Evolutionary conservation across 1,140 invertebrate genomes (phyloP), one percentile per base, ranked within the genome.

Genomic region (Gyrodactylus bullatarudis): DNA sequence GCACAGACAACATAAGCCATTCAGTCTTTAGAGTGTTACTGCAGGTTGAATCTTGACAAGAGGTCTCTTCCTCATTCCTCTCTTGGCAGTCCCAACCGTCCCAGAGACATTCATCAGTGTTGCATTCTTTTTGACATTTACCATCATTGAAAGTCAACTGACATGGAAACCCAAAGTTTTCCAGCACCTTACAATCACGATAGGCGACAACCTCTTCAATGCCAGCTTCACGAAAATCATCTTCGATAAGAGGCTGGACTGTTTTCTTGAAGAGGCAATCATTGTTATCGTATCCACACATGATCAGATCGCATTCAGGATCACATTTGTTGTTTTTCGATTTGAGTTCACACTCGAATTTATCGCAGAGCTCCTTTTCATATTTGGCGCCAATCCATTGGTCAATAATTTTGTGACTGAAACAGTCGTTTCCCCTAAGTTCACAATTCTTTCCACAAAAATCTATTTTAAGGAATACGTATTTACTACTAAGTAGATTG

Each of bases 81-180:
- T 68, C 68, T 2, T 21, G n/a, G 24, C 72, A 73, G 21, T 73
- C 72, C 22, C 72, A 22, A 1, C 72, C 72, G 26, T 73, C 72
- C 21, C 68, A 73, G 23, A 21, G 21, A 26, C 72, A 73, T 23
- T 69, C 34, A 24, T 25, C 23, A n/a, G 34, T 69, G n/a, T 26
- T 27, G 21, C 72, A 73, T 26, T 73, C 72, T 20, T 26, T 1
- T 26, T 73, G 72, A 26, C 72, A 73, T 24, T 68, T 22, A 20
- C 72, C 72, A 26, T 73, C 72, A 69, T 54, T 54, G 34, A 54
- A 54, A 8, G 34, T n/a, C n/a, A 54, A n/a, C 8, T 54, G 34
- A 54, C 34, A 54, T 8, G 34, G 34, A n/a, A 54, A 54, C 8
- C 34, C 34, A 54, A 16, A 16, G 8, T n/a, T 54, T n/a, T 54